Percentiles rank a stretch among this genome's conserved stretches.
Conservation (phyloP, 2,113 vertebrate genomes). For the Girardinichthys multiradiatus region DNA sequence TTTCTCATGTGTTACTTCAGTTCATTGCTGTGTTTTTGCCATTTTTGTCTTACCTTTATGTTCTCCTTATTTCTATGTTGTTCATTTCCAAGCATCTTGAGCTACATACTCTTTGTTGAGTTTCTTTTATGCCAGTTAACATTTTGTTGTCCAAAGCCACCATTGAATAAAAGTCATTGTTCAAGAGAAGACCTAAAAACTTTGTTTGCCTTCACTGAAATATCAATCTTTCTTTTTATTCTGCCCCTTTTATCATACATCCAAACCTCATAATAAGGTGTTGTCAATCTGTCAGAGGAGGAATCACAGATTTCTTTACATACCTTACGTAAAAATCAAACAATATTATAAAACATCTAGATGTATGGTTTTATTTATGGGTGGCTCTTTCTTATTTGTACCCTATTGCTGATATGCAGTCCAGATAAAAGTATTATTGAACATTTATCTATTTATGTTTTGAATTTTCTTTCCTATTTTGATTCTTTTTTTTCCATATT, state of each 20-base stretch:
- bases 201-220: neutral
- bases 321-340: neutral
- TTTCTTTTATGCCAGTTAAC: neutral
- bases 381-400: slow-evolving; percentile 6
- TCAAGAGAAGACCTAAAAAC: neutral
- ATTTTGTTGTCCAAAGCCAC: neutral
- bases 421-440: neutral
- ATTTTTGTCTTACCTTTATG: neutral
- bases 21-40: neutral
- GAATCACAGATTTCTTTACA: neutral
- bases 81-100: neutral
- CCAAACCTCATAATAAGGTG: neutral
- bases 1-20: slow-evolving; percentile 8
- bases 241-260: neutral
- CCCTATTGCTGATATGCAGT: neutral
- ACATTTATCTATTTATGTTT: neutral
- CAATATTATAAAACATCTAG: neutral
- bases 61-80: neutral
- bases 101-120: neutral
- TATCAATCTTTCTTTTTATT: neutral
- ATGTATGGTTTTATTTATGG: neutral
- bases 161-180: neutral
- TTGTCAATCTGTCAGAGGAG: neutral
- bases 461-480: neutral
- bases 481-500: neutral